These are phyloP conservation scores for Theodoxus fluviatilis DNA, from an alignment of 2,888 invertebrate genomes.

Conservation along the genomic window DNA sequence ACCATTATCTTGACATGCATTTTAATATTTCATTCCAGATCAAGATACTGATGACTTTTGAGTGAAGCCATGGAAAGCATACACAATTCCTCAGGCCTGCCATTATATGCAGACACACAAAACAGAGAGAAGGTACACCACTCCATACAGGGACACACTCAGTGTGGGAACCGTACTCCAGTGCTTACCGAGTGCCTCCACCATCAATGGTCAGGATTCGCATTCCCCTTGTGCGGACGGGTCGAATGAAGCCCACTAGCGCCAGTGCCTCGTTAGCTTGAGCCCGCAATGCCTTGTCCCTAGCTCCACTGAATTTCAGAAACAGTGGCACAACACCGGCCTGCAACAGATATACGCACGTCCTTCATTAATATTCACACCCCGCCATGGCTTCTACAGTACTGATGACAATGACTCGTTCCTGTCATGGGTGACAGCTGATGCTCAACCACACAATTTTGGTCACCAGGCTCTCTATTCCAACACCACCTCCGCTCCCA, in stretches of 20 bases:
- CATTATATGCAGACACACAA: too few relatives aligned
- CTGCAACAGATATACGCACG: conserved; percentile 67
- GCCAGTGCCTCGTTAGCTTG: conserved; percentile 71
- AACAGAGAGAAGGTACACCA: too few relatives aligned
- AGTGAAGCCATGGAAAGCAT: too few relatives aligned
- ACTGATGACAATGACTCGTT: not conserved
- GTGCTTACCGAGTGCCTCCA: conserved; percentile 76
- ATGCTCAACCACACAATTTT: too few relatives aligned
- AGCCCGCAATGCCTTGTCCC: conserved; percentile 36
- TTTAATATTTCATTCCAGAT: too few relatives aligned
- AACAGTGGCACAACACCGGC: conserved; percentile 76
- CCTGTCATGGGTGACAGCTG: not conserved
- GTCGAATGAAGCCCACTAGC: conserved; percentile 76
- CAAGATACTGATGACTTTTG: too few relatives aligned
- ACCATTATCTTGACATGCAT: too few relatives aligned
- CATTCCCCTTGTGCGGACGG: conserved; percentile 77
- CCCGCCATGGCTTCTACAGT: too few relatives aligned
- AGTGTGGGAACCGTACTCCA: not conserved
- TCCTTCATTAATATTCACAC: too few relatives aligned
- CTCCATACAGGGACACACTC: not conserved
- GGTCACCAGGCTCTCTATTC: too few relatives aligned
- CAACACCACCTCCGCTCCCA: too few relatives aligned
- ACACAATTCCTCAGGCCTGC: too few relatives aligned
- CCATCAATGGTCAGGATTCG: conserved; percentile 87
- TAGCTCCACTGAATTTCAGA: conserved; percentile 68